A percentile compares a stretch with the other conserved stretches of the same genome.
Evolutionary conservation across 2,888 invertebrate genomes (phyloP).

Genomic region (Synanthedon tipuliformis): DNA sequence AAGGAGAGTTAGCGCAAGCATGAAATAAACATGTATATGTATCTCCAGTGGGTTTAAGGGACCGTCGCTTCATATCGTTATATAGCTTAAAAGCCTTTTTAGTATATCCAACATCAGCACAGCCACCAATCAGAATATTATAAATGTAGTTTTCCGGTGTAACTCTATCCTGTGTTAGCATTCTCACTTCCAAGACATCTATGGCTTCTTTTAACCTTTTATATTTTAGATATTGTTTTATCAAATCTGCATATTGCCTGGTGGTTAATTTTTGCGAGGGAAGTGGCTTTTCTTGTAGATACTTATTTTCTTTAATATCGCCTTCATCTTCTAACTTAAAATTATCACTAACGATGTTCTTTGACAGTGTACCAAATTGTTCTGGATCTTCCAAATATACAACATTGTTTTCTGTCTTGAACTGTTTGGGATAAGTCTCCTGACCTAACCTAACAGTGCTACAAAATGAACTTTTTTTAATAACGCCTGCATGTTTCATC

Average conservation of each 20-base stretch:
- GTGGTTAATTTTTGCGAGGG: constrained; percentile 63
- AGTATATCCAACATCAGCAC: constrained; percentile 85
- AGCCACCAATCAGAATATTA: constrained; percentile 84
- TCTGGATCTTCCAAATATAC: constrained; percentile 64
- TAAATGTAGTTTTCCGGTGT: constrained; percentile 85
- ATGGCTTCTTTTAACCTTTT: constrained; percentile 82
- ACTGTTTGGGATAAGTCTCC: constrained; percentile 19
- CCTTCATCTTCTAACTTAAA: constrained; percentile 58
- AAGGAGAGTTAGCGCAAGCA: constrained; percentile 86
- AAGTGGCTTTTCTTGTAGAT: constrained; percentile 61
- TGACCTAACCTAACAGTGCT: constrained; percentile 14
- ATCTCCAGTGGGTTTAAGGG: constrained; percentile 74
- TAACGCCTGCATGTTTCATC: constrained; percentile 17
- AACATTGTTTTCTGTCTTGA: constrained; percentile 40
- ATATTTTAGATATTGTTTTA: constrained; percentile 74
- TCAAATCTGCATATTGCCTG: constrained; percentile 77
- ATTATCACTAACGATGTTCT: constrained; percentile 17
- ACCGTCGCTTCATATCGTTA: constrained; percentile 84
- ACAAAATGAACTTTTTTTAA: constrained; percentile 22
- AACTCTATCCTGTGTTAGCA: constrained; percentile 81
- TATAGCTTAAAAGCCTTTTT: constrained; percentile 87
- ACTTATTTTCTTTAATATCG: constrained; percentile 73
- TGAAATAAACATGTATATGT: constrained; percentile 90
- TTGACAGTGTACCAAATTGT: constrained; percentile 64
- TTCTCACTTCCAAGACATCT: constrained; percentile 79